Base-by-base conservation (phyloP, 1,140 invertebrate species). In the Parapsyche elsis region DNA sequence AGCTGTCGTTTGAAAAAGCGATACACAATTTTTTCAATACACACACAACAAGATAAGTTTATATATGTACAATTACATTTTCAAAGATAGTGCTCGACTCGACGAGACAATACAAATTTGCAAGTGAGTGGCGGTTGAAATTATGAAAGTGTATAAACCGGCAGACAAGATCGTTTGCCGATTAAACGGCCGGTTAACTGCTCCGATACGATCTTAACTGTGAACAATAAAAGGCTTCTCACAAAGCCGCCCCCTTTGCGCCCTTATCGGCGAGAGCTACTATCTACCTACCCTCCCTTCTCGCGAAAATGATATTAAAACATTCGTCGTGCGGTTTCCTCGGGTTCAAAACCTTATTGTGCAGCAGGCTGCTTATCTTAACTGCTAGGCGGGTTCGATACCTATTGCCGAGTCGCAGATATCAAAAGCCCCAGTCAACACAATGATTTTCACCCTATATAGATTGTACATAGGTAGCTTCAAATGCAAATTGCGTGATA, bases 301-400 rank as follows among this genome's bases (percentile, higher is more conserved):
- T 38, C 30, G 30, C 53, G 75, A 77, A 77, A 77, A 77, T 64
- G 75, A 77, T 64, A 64, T 77, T 77, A 77, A 77, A 77, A 77
- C 75, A 77, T 77, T 76, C 74, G 74, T 49, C 30, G 12, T 71
- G 24, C 30, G 30, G 67, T 38, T 73, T 73, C 21, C 71, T 75
- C 44, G 21, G 73, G 46, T 75, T 67, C 71, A 73, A 45, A 49
- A 24, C 30, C 59, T 44, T 53, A 64, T 77, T 77, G 75, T 77
- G 46, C 49, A 14, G n/a, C 14, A 9, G 30, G 21, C 49, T 38
- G 57, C 19, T 77, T 77, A 77, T 77, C 75, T 77, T 44, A 77
- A 64, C 75, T 45, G 45, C 74, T 12, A 38, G 74, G 74, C n/a
- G 14, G 46, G 5, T 21, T 57, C 75, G 75, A 75, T 75, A 57